A percentile compares a stretch with the other conserved stretches of the same genome.
These are phyloP conservation scores for Neodiprion virginianus DNA, from an alignment of 1,140 invertebrate species.

Conservation along the genomic window DNA sequence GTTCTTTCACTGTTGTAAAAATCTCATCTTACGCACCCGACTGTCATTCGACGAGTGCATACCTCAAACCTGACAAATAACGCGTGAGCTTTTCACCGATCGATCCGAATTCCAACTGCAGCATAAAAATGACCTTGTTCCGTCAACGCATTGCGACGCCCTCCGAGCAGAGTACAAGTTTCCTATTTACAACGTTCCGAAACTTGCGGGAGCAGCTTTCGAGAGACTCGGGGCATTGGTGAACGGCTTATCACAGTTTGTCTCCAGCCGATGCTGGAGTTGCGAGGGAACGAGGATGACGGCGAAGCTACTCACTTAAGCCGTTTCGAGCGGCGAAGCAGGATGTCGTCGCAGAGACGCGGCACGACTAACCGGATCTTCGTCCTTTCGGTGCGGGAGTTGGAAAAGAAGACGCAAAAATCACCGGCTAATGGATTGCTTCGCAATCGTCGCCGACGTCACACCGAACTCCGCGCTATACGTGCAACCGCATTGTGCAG, in stretches of 20 bases:
- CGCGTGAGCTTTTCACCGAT: no score
- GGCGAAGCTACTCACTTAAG: not conserved
- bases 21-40: no score
- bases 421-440: not conserved
- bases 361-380: not conserved
- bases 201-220: not conserved
- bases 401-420: not conserved
- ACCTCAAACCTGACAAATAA: no score
- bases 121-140: no score
- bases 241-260: slow-evolving; percentile 7
- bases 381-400: not conserved
- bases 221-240: not conserved
- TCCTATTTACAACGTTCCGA: not conserved
- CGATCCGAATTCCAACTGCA: no score
- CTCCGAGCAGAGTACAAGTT: not conserved
- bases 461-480: not conserved
- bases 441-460: not conserved
- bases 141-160: no score
- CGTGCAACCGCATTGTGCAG: not conserved
- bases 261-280: not conserved
- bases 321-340: not conserved
- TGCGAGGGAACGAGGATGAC: not conserved
- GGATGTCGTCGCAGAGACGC: not conserved
- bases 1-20: no score
- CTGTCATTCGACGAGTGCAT: no score